Conservation (phyloP, 2,113 vertebrate species). For the Myotis lucifugus region DNA sequence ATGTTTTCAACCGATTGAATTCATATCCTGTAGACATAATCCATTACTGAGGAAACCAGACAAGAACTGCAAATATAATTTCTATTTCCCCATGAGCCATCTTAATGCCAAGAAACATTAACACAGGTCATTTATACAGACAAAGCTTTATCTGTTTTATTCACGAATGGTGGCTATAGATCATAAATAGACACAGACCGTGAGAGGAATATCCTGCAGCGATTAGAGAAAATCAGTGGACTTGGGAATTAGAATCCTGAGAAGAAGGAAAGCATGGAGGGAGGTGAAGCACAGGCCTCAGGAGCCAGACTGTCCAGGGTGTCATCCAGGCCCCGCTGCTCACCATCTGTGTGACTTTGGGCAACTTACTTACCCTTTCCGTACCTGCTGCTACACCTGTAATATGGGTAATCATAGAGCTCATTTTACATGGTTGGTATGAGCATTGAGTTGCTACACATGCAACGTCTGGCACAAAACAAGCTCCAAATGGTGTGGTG, state of each 20-base stretch:
- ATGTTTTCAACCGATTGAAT: conserved; percentile 57
- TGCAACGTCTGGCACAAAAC: neutral
- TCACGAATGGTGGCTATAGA: conserved; percentile 10
- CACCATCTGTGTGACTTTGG: neutral
- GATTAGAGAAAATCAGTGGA: neutral
- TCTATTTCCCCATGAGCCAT: conserved; percentile 54
- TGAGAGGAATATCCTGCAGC: neutral
- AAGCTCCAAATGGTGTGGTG: neutral
- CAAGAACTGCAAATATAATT: conserved; percentile 66
- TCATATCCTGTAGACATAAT: conserved; percentile 72
- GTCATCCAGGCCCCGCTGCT: neutral
- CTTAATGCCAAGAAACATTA: conserved; percentile 73
- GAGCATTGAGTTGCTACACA: neutral
- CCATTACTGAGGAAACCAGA: conserved; percentile 72
- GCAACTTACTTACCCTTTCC: neutral
- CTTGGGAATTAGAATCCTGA: neutral
- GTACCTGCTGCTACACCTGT: neutral
- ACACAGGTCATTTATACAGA: conserved; percentile 62
- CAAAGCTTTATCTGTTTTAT: conserved; percentile 54
- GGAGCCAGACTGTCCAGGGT: neutral
- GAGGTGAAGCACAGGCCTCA: neutral
- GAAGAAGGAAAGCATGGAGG: neutral
- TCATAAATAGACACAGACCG: conserved; percentile 6
- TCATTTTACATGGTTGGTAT: neutral
- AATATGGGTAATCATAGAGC: neutral